phyloP scores from a whole-genome alignment of 2,888 invertebrate species.

The Timema podura region DNA sequence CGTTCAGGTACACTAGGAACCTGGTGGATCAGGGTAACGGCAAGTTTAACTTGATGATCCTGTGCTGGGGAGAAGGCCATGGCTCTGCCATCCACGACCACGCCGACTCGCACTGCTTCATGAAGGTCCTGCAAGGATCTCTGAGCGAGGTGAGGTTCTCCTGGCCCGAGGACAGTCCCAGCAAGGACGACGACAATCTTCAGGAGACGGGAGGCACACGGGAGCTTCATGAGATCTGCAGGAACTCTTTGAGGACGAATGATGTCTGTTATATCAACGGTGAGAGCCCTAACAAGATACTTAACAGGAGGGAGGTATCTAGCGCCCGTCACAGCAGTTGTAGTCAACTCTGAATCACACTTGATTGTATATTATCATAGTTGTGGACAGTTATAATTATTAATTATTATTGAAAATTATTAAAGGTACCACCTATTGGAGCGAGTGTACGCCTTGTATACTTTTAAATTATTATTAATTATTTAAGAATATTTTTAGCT shows the following conservation, averaged over 20 bases:
- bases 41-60: slow-evolving; percentile 92
- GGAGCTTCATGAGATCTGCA: slow-evolving; percentile 62
- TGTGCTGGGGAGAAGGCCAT: slow-evolving; percentile 98
- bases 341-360: too few species aligned
- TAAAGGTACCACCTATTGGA: too few species aligned
- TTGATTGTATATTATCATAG: too few species aligned
- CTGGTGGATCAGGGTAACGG: slow-evolving; percentile 95
- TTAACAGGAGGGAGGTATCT: too few species aligned
- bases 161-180: slow-evolving; percentile 47
- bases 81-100: slow-evolving; percentile 96
- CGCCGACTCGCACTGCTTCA: slow-evolving; percentile 93
- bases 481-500: too few species aligned
- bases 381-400: too few species aligned
- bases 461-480: too few species aligned
- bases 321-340: too few species aligned
- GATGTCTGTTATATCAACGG: slow-evolving; percentile 95
- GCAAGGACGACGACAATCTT: slow-evolving; percentile 25
- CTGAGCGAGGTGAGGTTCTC: slow-evolving; percentile 51
- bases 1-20: slow-evolving; percentile 85
- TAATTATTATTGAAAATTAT: too few species aligned
- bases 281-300: slow-evolving; percentile 48
- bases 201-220: slow-evolving; percentile 44
- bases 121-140: slow-evolving; percentile 65
- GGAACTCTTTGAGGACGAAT: slow-evolving; percentile 63
- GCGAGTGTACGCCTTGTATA: too few species aligned